A percentile compares a stretch with the other conserved stretches of the same genome.
These are phyloP conservation scores for Misgurnus anguillicaudatus DNA, from an alignment of 2,113 vertebrate genomes.

Conservation along the genomic window DNA sequence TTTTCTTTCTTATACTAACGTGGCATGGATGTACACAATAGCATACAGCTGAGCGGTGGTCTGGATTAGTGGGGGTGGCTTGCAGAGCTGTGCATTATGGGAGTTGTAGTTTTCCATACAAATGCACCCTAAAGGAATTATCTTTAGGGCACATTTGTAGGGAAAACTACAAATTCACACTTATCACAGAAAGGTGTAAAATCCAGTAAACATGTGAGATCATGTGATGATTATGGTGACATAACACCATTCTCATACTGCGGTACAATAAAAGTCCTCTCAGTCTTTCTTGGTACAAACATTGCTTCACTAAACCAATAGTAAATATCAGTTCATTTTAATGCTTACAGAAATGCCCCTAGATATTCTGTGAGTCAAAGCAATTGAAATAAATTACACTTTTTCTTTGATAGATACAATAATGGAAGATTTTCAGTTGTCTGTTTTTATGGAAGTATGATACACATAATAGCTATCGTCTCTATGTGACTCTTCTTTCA, in stretches of 20 bases:
- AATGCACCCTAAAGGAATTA: too few species aligned
- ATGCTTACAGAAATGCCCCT: slow-evolving; percentile 34
- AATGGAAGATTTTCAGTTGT: slow-evolving; percentile 53
- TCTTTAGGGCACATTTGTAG: too few species aligned
- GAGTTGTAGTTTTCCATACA: too few species aligned
- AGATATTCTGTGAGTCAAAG: slow-evolving; percentile 55
- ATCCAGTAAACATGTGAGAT: too few species aligned
- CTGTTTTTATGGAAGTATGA: slow-evolving; percentile 65
- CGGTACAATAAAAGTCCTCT: background rate
- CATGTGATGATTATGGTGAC: too few species aligned
- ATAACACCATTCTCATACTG: background rate
- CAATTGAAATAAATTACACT: slow-evolving; percentile 63
- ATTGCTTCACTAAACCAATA: slow-evolving; percentile 37
- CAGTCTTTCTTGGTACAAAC: slow-evolving; percentile 11
- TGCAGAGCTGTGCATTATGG: too few species aligned
- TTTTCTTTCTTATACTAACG: too few species aligned
- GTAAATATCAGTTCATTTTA: slow-evolving; percentile 31
- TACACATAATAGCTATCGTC: slow-evolving; percentile 79
- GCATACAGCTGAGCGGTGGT: too few species aligned
- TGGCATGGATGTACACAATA: too few species aligned
- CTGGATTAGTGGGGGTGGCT: too few species aligned
- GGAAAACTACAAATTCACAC: too few species aligned
- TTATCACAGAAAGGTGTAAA: too few species aligned
- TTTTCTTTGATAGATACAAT: slow-evolving; percentile 69
- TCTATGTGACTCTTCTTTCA: slow-evolving; percentile 67